Conservation (phyloP, 2,888 invertebrate species). For the Eugnorisma glareosa region DNA sequence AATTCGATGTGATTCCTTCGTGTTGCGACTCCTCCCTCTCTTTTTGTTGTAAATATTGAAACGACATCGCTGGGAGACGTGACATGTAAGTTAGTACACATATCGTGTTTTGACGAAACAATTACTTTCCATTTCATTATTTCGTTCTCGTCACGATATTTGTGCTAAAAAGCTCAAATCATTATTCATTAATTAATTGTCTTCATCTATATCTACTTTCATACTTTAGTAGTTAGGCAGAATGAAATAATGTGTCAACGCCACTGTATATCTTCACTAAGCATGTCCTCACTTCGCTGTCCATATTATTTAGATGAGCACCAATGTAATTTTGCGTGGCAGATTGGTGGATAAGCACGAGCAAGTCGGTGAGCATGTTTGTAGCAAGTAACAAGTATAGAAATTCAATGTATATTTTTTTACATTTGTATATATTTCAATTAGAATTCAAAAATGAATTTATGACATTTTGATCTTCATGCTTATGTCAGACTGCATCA, state of each 20-base stretch:
- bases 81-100: constrained; percentile 69
- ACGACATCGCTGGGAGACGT: constrained; percentile 66
- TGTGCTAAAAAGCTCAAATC: constrained; percentile 70
- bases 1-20: constrained; percentile 74
- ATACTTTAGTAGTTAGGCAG: constrained; percentile 75
- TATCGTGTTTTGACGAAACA: constrained; percentile 62
- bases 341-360: constrained; percentile 79
- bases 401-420: constrained; percentile 44
- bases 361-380: constrained; percentile 81
- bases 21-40: constrained; percentile 73
- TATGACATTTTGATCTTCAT: constrained; percentile 43
- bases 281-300: constrained; percentile 83
- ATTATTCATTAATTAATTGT: constrained; percentile 75
- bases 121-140: constrained; percentile 44
- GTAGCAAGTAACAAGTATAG: constrained; percentile 61
- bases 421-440: constrained; percentile 34
- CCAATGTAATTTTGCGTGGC: constrained; percentile 77
- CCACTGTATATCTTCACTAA: constrained; percentile 74
- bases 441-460: constrained; percentile 16
- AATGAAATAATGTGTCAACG: constrained; percentile 71
- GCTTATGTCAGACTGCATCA: constrained; percentile 32
- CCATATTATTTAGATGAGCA: constrained; percentile 76
- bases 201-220: constrained; percentile 71
- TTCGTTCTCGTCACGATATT: constrained; percentile 69
- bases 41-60: constrained; percentile 62